phyloP scores from a whole-genome alignment of 1,140 invertebrate species.

The Odontomachus brunneus region DNA sequence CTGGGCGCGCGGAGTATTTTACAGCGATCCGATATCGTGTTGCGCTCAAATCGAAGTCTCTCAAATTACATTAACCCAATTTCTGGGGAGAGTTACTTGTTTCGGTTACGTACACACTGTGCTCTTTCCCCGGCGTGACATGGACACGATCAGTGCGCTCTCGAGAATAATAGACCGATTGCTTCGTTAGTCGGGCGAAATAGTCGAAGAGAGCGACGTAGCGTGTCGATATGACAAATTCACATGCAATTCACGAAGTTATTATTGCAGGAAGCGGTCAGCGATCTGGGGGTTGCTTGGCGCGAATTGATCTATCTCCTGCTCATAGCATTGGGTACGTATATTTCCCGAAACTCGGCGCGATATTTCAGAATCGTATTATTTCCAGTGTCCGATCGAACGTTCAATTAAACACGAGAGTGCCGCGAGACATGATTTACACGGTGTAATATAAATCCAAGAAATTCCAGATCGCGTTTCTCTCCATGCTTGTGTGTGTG shows the following conservation, averaged over 20 bases:
- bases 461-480: neutral
- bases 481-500: neutral
- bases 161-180: too few relatives aligned
- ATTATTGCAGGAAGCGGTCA: constrained; percentile 86
- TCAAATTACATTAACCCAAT: neutral
- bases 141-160: too few relatives aligned
- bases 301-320: constrained; percentile 87
- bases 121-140: too few relatives aligned
- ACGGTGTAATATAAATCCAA: neutral
- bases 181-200: too few relatives aligned
- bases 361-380: neutral
- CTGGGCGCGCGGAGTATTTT: neutral
- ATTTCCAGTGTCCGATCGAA: constrained; percentile 3
- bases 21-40: neutral
- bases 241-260: neutral
- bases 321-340: constrained; percentile 87
- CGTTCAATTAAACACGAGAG: constrained; percentile 5
- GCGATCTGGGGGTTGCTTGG: constrained; percentile 88
- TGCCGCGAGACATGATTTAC: neutral
- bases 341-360: neutral
- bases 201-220: too few relatives aligned
- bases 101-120: too few relatives aligned
- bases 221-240: too few relatives aligned
- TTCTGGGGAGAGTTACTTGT: neutral
- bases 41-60: neutral